Evolutionary conservation across 2,888 invertebrate species (phyloP).

Genomic region (Tineola bisselliella): DNA sequence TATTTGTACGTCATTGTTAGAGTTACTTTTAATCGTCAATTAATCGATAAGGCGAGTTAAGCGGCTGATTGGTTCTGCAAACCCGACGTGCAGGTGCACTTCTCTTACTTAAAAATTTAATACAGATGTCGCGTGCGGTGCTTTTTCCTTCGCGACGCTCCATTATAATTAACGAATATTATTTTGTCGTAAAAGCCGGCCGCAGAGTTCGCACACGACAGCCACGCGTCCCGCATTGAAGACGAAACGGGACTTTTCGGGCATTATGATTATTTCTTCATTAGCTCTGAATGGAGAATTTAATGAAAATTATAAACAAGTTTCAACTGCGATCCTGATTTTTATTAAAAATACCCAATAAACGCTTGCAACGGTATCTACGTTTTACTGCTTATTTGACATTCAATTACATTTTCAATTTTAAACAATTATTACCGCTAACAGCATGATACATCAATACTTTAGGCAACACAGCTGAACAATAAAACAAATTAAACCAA

Average conservation of each 20-base stretch:
- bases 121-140: slow-evolving; percentile 63
- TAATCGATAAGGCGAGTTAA: slow-evolving; percentile 2
- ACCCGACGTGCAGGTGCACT: slow-evolving; percentile 54
- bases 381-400: neutral
- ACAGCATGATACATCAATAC: too few species aligned
- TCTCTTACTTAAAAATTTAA: slow-evolving; percentile 59
- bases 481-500: neutral
- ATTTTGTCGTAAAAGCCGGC: slow-evolving; percentile 54
- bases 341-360: slow-evolving; percentile 5
- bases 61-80: slow-evolving; percentile 22
- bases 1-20: too few species aligned
- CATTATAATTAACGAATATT: slow-evolving; percentile 65
- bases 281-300: slow-evolving; percentile 21
- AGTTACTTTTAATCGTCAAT: neutral
- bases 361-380: neutral
- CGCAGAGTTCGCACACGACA: neutral
- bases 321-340: slow-evolving; percentile 4
- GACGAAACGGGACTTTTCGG: slow-evolving; percentile 39
- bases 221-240: slow-evolving; percentile 22
- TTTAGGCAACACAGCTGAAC: too few species aligned
- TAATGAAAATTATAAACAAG: slow-evolving; percentile 24
- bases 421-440: neutral
- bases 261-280: slow-evolving; percentile 43
- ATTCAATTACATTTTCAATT: neutral
- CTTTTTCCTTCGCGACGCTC: slow-evolving; percentile 54